These are phyloP conservation scores for Leptogaster cylindrica DNA, from an alignment of 2,888 invertebrate genomes.

Conservation along the genomic window DNA sequence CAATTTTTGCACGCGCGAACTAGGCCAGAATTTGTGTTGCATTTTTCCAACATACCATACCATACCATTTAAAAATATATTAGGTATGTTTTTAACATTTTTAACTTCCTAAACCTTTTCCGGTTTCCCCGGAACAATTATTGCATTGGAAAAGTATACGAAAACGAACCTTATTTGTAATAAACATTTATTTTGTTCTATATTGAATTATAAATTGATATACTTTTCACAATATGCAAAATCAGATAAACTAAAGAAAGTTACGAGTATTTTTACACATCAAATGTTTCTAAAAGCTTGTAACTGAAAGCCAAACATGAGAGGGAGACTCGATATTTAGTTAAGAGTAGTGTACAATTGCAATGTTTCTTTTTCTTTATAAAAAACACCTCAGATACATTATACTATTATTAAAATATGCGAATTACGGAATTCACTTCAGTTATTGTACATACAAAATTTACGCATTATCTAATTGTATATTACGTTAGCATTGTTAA, in stretches of 20 bases:
- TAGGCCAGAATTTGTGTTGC: too few species aligned
- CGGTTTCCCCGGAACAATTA: too few species aligned
- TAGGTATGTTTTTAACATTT: too few species aligned
- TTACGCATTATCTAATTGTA: constrained; percentile 24
- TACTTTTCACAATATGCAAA: constrained; percentile 35
- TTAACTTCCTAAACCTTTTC: too few species aligned
- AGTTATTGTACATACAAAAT: constrained; percentile 29
- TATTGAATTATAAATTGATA: constrained; percentile 13
- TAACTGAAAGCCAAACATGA: neutral
- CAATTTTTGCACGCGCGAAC: too few species aligned
- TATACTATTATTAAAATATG: constrained; percentile 29
- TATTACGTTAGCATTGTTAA: too few species aligned
- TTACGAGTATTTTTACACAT: constrained; percentile 15
- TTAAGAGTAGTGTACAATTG: constrained; percentile 1
- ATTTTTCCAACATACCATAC: too few species aligned
- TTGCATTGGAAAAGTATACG: too few species aligned
- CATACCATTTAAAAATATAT: too few species aligned
- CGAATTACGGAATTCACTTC: neutral
- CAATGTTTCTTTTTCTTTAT: constrained; percentile 18
- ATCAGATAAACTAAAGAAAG: constrained; percentile 3
- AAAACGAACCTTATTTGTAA: constrained; percentile 17
- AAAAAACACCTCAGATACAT: constrained; percentile 21
- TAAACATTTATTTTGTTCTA: constrained; percentile 32
- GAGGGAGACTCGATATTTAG: neutral
- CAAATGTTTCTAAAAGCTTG: neutral